phyloP scores from a whole-genome alignment of 2,113 vertebrate species.

The human (Homo sapiens) region DNA sequence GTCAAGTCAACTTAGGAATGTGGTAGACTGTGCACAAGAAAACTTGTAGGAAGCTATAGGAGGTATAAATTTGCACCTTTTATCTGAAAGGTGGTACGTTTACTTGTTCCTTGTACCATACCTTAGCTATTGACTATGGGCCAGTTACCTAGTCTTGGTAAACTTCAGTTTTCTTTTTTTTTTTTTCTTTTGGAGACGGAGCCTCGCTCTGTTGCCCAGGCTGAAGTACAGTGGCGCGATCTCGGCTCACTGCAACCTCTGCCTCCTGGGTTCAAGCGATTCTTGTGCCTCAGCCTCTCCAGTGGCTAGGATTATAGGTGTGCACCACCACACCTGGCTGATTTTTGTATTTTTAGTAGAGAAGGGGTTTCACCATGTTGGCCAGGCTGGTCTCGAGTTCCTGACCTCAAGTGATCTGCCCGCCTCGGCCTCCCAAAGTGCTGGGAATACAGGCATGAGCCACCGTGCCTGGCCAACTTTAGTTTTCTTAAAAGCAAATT shows the following conservation, averaged over 20 bases:
- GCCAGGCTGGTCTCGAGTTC: neutral
- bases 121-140: neutral
- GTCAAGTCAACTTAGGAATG: neutral
- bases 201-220: neutral
- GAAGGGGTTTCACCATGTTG: neutral
- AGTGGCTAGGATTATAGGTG: neutral
- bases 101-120: neutral
- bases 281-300: neutral
- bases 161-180: neutral
- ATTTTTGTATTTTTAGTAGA: neutral
- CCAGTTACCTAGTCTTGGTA: neutral
- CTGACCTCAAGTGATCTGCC: neutral
- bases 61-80: neutral
- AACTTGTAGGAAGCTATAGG: neutral
- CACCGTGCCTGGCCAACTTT: neutral
- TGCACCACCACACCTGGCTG: neutral
- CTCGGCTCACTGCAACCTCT: neutral
- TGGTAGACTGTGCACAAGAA: neutral
- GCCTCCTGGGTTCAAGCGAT: neutral
- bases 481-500: conserved; percentile 31
- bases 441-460: neutral
- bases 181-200: neutral
- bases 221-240: neutral
- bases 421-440: neutral
- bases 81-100: neutral